phyloP scores from a whole-genome alignment of 2,888 invertebrate genomes.

The Lasioglossum oenotherae region DNA sequence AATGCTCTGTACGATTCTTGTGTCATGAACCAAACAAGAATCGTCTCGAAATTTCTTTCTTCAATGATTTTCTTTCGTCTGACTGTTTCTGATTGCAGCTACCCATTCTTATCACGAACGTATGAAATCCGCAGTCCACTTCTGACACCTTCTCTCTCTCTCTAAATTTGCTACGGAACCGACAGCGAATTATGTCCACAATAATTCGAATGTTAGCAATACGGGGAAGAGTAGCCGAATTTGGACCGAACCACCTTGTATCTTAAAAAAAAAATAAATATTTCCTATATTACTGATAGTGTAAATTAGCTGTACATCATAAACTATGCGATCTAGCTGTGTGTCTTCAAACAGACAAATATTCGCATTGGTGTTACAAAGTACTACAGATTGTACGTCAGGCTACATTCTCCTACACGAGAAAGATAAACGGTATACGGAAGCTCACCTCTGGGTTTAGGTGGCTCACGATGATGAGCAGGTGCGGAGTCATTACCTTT shows the following conservation, averaged over 20 bases:
- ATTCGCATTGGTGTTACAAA: background rate
- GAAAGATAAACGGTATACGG: background rate
- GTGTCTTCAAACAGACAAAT: background rate
- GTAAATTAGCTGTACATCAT: background rate
- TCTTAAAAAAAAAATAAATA: background rate
- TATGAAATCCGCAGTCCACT: background rate
- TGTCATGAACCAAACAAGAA: background rate
- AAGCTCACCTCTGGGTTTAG: slow-evolving; percentile 78
- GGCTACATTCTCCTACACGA: background rate
- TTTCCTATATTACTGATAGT: background rate
- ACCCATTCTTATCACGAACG: background rate
- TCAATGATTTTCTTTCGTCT: background rate
- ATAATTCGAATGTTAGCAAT: background rate
- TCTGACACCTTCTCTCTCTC: background rate
- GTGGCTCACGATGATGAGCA: slow-evolving; percentile 76
- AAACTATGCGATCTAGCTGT: background rate
- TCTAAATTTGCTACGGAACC: background rate
- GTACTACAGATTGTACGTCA: background rate
- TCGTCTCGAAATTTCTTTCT: background rate
- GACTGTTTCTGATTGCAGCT: background rate
- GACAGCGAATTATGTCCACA: background rate
- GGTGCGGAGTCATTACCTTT: slow-evolving; percentile 81
- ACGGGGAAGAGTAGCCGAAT: background rate
- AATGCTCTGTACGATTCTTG: background rate
- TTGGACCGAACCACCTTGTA: background rate